Evolutionary conservation across 2,113 vertebrate species (phyloP), one percentile per base, ranked within the genome.

Genomic region (Campylorhamphus procurvoides): DNA sequence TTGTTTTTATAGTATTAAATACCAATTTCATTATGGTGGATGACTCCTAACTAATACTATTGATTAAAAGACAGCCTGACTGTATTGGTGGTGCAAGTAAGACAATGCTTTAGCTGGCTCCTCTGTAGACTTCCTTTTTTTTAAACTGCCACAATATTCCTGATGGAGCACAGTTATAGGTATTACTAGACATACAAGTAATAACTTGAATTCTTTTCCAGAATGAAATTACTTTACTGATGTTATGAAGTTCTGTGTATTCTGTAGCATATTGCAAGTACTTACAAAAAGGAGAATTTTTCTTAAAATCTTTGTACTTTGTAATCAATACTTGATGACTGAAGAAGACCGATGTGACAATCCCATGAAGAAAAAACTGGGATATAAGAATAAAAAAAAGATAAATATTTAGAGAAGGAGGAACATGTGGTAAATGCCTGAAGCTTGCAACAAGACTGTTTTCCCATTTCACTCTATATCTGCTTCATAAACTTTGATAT

Each of bases 401-500:
- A 37, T 63, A 73, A 93, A 69, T 95, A 90, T 92, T 81, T 84
- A 68, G 86, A 67, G 25, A 19, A 69, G 39, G 55, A 66, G 46
- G 40, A 76, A 60, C 53, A 39, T 62, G 64, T 77, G 31, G 46
- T 88, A 17, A 80, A 76, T 56, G 55, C n/a, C 46, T 90, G 82
- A 87, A 79, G 71, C 74, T 66, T 67, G 42, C 31, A 91, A 19
- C n/a, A 90, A 59, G 44, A 69, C 47, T 74, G 1, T 35, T 12
- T 93, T 90, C 46, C 37, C 18, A 35, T 91, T 91, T 89, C 53
- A 31, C 27, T 89, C 47, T 95, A 3, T 84, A 68, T 74, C 58
- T 91, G 39, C 53, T 94, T 94, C 75, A 63, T 84, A 91, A 96
- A 79, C 72, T 73, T 86, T 69, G 19, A 18, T 77, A 27, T 56